Conservation (phyloP, 1,140 invertebrate genomes). For the Papilio polytes region DNA sequence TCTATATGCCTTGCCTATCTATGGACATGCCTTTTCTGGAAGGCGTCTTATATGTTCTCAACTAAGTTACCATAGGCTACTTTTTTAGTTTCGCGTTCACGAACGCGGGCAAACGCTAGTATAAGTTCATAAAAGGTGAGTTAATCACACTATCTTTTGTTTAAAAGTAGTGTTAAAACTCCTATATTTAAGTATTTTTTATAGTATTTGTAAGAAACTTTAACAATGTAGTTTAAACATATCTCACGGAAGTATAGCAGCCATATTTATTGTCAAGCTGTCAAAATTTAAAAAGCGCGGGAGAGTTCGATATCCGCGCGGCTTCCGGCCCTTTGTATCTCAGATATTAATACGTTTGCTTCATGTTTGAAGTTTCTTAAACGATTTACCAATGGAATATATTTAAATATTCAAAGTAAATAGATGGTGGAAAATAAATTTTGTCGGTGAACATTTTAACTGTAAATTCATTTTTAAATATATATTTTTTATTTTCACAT, state of each 20-base stretch:
- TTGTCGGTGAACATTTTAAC: not conserved
- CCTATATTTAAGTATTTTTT: no score
- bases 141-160: no score
- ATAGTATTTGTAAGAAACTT: no score
- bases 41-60: no score
- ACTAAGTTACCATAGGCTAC: no score
- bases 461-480: not conserved
- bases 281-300: slow-evolving; percentile 35
- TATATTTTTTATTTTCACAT: not conserved
- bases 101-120: no score
- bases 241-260: not conserved
- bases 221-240: no score
- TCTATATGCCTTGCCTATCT: no score
- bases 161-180: no score
- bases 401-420: slow-evolving; percentile 1
- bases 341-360: slow-evolving; percentile 35
- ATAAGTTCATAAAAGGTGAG: no score
- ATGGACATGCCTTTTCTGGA: no score
- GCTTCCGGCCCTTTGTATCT: slow-evolving; percentile 34
- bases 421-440: slow-evolving; percentile 14
- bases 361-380: slow-evolving; percentile 34
- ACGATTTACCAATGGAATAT: slow-evolving; percentile 10
- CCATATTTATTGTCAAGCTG: slow-evolving; percentile 34
- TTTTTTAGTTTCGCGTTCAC: no score
- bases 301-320: not conserved